Evolutionary conservation across 2,888 invertebrate genomes (phyloP), one percentile per base, ranked within the genome.

Genomic region (Electrophaes corylata): DNA sequence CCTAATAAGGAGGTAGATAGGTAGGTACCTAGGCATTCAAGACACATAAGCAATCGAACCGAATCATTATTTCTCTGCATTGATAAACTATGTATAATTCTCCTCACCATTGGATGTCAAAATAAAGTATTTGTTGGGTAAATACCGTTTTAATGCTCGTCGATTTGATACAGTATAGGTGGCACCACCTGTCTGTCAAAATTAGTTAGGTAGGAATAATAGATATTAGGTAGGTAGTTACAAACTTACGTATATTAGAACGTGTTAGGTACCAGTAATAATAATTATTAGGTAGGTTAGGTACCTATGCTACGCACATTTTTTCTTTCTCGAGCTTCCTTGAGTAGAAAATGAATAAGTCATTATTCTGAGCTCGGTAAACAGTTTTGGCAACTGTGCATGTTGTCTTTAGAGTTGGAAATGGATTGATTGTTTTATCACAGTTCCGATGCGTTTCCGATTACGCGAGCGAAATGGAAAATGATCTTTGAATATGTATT

Each of bases 391-490:
- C 56, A 69, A 69, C 72, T 80, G 62, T 60, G 48, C 1, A 4
- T 23, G 45, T 18, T 50, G 33, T 49, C 19, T 51, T 74, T 86
- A 83, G 67, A 76, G 85, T 76, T 68, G 66, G 57, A 64, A 75
- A 74, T 88, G 72, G 79, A 70, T 75, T 76, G 77, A 68, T 73
- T 62, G 57, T 31, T 18, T 51, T 45, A 60, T 55, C 58, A 72
- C 68, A 62, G 73, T 75, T 75, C 75, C 73, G 76, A 78, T 79
- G 75, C 78, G 79, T 86, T 89, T 86, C 87, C 86, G 88, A 88
- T 88, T 90, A 86, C 86, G 83, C 78, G 83, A 80, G 79, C 83
- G 83, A 88, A 90, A 88, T 89, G 86, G 83, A 88, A 88, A 88
- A 85, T 78, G 84, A 88, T 87, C 86, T 89, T 88, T 89, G 88